Percentiles rank a stretch among this genome's conserved stretches.
phyloP scores from a whole-genome alignment of 2,888 invertebrate genomes.

The Aphidoletes aphidimyza region DNA sequence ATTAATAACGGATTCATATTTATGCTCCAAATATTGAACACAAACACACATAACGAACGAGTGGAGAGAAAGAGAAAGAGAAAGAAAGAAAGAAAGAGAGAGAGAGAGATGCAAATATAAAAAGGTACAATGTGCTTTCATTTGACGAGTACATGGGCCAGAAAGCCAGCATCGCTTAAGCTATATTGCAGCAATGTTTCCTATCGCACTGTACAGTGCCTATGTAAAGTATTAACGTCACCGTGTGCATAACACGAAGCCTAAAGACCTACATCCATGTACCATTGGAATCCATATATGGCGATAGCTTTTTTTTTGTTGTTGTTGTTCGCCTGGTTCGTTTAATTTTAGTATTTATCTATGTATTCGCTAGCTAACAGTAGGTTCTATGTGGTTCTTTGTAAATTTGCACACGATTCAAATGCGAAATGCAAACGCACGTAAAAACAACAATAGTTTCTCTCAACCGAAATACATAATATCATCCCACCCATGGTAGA shows the following conservation, averaged over 20 bases:
- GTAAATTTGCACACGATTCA: neutral
- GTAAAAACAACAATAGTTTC: neutral
- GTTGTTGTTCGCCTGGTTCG: neutral
- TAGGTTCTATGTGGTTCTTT: neutral
- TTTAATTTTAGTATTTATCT: slow-evolving; percentile 4
- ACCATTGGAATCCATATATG: too few species aligned
- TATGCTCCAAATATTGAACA: slow-evolving; percentile 26
- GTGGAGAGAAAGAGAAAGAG: too few species aligned
- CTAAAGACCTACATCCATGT: slow-evolving; percentile 4
- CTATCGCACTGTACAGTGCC: neutral
- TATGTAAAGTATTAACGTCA: neutral
- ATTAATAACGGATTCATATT: slow-evolving; percentile 26
- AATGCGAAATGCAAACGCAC: slow-evolving; percentile 4
- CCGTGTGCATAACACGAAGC: neutral
- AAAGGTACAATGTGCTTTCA: slow-evolving; percentile 10
- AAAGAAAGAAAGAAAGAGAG: too few species aligned
- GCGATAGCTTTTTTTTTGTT: too few species aligned
- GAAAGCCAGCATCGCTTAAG: neutral
- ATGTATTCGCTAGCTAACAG: neutral
- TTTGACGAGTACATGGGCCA: slow-evolving; percentile 5
- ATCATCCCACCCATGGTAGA: neutral
- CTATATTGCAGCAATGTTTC: neutral
- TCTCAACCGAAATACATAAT: neutral
- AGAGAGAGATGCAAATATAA: neutral
- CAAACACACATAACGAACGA: neutral